Evolutionary conservation across 2,888 invertebrate genomes (phyloP).

Genomic region (Drosophila gaucha): DNA sequence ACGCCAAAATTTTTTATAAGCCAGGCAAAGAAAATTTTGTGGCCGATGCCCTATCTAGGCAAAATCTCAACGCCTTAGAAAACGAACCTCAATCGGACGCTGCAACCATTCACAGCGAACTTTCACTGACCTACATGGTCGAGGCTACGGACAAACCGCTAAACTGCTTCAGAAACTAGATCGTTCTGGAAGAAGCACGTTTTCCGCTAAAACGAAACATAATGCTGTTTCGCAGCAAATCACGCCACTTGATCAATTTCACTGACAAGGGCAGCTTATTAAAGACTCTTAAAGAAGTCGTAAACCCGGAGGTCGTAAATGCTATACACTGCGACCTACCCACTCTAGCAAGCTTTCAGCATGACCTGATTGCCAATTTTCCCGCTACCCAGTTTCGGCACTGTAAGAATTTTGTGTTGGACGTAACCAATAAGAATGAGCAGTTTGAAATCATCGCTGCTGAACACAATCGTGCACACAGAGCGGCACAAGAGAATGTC

Average conservation of each 20-base stretch:
- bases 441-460: neutral
- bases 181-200: too few species aligned
- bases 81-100: too few species aligned
- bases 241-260: neutral
- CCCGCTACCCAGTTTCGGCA: neutral
- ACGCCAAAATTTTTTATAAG: neutral
- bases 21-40: neutral
- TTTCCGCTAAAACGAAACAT: too few species aligned
- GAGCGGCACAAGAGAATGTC: neutral
- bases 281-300: slow-evolving; percentile 1
- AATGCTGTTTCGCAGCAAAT: too few species aligned
- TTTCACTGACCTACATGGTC: too few species aligned
- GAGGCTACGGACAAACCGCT: too few species aligned
- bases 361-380: neutral
- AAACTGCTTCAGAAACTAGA: too few species aligned
- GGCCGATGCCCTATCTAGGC: too few species aligned
- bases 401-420: neutral
- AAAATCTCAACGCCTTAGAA: too few species aligned
- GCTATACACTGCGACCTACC: neutral
- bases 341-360: neutral
- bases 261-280: neutral
- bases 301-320: too few species aligned
- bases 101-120: too few species aligned
- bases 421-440: neutral
- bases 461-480: slow-evolving; percentile 1